These are phyloP conservation scores for Pangasianodon hypophthalmus DNA, from an alignment of 2,113 vertebrate genomes.

Conservation along the genomic window DNA sequence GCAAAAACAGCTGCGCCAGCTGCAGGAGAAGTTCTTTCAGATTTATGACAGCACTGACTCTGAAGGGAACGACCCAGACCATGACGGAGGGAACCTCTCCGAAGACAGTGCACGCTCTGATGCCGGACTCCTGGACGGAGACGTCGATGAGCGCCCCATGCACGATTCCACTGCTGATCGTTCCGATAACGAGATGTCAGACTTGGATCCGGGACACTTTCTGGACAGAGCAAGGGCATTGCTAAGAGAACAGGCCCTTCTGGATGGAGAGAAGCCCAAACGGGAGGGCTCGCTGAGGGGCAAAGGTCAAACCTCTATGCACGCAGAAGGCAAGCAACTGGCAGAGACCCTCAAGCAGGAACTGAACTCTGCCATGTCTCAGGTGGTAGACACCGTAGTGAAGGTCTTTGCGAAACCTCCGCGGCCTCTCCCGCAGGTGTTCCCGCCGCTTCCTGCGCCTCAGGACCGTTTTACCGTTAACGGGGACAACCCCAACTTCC, in stretches of 20 bases:
- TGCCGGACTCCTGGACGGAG: slow-evolving; percentile 70
- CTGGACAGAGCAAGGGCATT: slow-evolving; percentile 87
- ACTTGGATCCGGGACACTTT: slow-evolving; percentile 91
- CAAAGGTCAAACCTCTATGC: slow-evolving; percentile 81
- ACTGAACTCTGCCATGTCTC: slow-evolving; percentile 95
- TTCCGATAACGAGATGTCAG: slow-evolving; percentile 90
- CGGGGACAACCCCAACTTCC: slow-evolving; percentile 94
- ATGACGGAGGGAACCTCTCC: slow-evolving; percentile 91
- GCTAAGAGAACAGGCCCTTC: slow-evolving; percentile 86
- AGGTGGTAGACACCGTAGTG: slow-evolving; percentile 97
- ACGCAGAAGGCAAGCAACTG: slow-evolving; percentile 92
- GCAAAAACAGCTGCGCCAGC: slow-evolving; percentile 99
- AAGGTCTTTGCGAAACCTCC: slow-evolving; percentile 97
- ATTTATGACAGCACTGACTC: slow-evolving; percentile 99
- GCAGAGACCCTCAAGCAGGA: slow-evolving; percentile 97
- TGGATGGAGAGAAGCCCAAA: slow-evolving; percentile 83
- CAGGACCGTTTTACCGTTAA: slow-evolving; percentile 90
- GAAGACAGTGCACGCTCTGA: slow-evolving; percentile 94
- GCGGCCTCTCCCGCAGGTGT: slow-evolving; percentile 91
- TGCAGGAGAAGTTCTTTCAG: slow-evolving; percentile 99
- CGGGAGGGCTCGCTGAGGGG: slow-evolving; percentile 81
- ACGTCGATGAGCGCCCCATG: slow-evolving; percentile 73
- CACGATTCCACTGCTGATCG: slow-evolving; percentile 74
- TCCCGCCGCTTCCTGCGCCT: slow-evolving; percentile 90
- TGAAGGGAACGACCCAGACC: slow-evolving; percentile 82